phyloP scores from a whole-genome alignment of 2,113 vertebrate genomes.

The Polypterus bichir region DNA sequence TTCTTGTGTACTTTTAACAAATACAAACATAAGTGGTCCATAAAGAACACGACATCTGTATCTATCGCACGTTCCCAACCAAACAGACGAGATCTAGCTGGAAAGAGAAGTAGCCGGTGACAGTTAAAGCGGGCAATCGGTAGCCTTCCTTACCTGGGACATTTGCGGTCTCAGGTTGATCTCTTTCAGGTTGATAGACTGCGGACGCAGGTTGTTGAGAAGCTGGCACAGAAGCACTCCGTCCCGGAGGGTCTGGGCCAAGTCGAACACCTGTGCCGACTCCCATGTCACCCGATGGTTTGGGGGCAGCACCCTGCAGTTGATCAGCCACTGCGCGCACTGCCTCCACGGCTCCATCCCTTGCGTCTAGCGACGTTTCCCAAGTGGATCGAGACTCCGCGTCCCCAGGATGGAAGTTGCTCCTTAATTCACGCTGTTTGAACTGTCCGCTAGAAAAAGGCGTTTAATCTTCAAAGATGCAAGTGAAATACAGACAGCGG shows the following conservation, averaged over 20 bases:
- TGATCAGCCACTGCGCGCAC: slow-evolving; percentile 85
- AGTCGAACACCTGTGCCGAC: slow-evolving; percentile 84
- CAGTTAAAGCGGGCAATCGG: too few relatives aligned
- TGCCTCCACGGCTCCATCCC: slow-evolving; percentile 89
- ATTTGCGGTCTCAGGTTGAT: slow-evolving; percentile 93
- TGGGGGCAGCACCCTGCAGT: slow-evolving; percentile 84
- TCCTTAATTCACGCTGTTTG: neutral
- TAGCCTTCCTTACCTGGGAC: slow-evolving; percentile 70
- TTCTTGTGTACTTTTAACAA: too few relatives aligned
- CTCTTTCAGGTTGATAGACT: slow-evolving; percentile 84
- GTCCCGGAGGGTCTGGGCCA: slow-evolving; percentile 88
- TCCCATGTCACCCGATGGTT: slow-evolving; percentile 91
- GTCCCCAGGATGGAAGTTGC: neutral
- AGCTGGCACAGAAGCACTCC: slow-evolving; percentile 89
- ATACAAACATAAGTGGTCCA: too few relatives aligned
- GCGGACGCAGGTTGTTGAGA: slow-evolving; percentile 80
- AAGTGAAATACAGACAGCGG: slow-evolving; percentile 13
- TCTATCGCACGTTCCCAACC: too few relatives aligned
- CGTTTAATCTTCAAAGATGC: neutral
- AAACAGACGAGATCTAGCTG: too few relatives aligned
- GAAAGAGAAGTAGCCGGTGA: too few relatives aligned
- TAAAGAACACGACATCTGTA: too few relatives aligned
- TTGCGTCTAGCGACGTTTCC: too few relatives aligned
- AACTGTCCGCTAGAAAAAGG: too few relatives aligned
- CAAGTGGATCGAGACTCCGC: slow-evolving; percentile 3